These are phyloP conservation scores for Sympetrum striolatum DNA, from an alignment of 2,888 invertebrate genomes.

Conservation along the genomic window DNA sequence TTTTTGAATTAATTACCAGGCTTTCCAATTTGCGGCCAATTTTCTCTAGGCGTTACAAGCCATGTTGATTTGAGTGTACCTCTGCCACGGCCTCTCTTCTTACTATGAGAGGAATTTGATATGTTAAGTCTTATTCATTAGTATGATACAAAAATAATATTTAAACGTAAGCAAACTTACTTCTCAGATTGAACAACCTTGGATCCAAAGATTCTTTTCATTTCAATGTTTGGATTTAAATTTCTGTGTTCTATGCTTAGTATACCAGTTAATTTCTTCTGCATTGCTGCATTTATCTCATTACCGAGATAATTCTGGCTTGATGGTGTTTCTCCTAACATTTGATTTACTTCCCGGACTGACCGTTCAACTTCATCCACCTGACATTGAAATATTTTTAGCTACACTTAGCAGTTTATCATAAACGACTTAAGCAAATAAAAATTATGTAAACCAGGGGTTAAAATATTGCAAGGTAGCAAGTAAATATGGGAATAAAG, in stretches of 20 bases:
- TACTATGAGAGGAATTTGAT: constrained; percentile 55
- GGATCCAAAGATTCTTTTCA: constrained; percentile 81
- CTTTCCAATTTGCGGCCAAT: constrained; percentile 75
- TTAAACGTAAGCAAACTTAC: constrained; percentile 52
- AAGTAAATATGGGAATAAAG: too few relatives aligned
- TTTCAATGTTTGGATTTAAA: constrained; percentile 80
- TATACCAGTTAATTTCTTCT: constrained; percentile 57
- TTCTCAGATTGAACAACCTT: constrained; percentile 75
- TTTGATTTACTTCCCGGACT: constrained; percentile 71
- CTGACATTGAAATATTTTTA: constrained; percentile 50
- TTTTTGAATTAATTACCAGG: constrained; percentile 60
- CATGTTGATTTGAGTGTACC: constrained; percentile 70
- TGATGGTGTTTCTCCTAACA: constrained; percentile 66
- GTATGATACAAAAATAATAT: too few relatives aligned
- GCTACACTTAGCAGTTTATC: neutral
- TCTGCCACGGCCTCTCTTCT: constrained; percentile 57
- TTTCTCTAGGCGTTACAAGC: constrained; percentile 73
- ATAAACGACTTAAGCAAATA: too few relatives aligned
- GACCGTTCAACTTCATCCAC: constrained; percentile 74
- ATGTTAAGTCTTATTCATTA: constrained; percentile 50
- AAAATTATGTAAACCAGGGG: too few relatives aligned
- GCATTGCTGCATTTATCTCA: constrained; percentile 47
- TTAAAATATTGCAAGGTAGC: too few relatives aligned
- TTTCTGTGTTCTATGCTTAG: constrained; percentile 73
- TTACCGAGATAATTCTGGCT: constrained; percentile 54